Base-by-base conservation (phyloP, 2,888 invertebrate species). In the Rotaria sp. region DNA sequence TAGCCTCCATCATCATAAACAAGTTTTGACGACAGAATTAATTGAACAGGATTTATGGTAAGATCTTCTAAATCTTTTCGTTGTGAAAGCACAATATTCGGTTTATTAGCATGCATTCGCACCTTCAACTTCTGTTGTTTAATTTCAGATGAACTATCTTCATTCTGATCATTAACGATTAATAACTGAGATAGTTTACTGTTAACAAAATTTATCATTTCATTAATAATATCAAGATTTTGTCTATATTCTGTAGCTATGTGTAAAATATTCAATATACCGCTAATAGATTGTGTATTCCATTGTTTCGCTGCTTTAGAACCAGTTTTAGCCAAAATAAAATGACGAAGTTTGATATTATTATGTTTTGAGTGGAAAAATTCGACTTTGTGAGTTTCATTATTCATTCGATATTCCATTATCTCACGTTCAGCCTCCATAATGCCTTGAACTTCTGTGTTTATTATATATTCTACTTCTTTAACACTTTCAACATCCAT, bases 331-430 rank as follows among this genome's bases (percentile, higher is more conserved):
- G 35, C 38, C 26, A 74, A 38, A 74, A 74, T 13, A 38, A 26
- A 74, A 21, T 74, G 74, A 11, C 38, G 30, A 13, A 74, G 13
- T 4, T 74, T 18, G 11, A 38, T 35, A 2, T 38, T 5, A 21
- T 13, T 5, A 18, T 21, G 21, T 30, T 74, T 74, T 74, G 74
- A 74, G 4, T 2, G 3, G 11, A 35, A 74, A 38, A 13, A 74
- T 4, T 21, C 1, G 10, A 38, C 8, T 4, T 2, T 21, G 8
- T 15, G 8, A 0, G 24, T 2, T 4, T 18, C 8, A 11, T n/a
- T 38, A 24, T 11, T 13, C 10, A 38, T 38, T 26, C 2, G 3
- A 5, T 38, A 13, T 74, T 38, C 38, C 3, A 18, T 74, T 74
- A 38, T 2, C 3, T 18, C 2, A 1, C 0, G 15, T 4, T 13